phyloP scores from a whole-genome alignment of 2,888 invertebrate species.

The Arrhopalites spinosus region DNA sequence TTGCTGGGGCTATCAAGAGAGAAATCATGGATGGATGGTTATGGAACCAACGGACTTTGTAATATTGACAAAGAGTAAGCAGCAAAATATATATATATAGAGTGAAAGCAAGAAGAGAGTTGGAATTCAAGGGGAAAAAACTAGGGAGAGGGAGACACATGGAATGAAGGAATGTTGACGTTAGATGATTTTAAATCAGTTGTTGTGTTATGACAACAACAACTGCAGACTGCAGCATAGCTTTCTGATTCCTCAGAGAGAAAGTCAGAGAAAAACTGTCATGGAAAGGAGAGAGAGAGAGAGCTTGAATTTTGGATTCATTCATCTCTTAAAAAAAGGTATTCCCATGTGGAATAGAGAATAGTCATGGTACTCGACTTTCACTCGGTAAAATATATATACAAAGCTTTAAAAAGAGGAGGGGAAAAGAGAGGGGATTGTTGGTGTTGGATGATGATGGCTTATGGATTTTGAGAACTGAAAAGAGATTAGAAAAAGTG shows the following conservation, averaged over 20 bases:
- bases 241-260: not conserved
- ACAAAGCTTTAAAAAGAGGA: too few species aligned
- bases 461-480: too few species aligned
- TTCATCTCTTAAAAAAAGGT: too few species aligned
- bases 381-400: too few species aligned
- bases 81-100: not conserved
- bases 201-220: conserved; percentile 11
- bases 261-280: not conserved
- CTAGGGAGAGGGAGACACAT: too few species aligned
- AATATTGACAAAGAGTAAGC: not conserved
- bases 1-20: too few species aligned
- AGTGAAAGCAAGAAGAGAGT: not conserved
- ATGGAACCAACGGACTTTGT: not conserved
- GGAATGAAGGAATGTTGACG: conserved; percentile 14
- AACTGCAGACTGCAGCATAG: conserved; percentile 17
- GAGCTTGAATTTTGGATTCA: not conserved
- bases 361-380: too few species aligned
- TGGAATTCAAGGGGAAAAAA: too few species aligned
- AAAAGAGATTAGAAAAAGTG: too few species aligned
- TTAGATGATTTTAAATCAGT: conserved; percentile 34
- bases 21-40: too few species aligned
- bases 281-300: not conserved
- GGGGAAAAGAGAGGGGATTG: not conserved
- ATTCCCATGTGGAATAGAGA: too few species aligned
- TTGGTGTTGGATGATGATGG: not conserved